Evolutionary conservation across 2,113 vertebrate genomes (phyloP), one percentile per base, ranked within the genome.

Genomic region (Carassius auratus): DNA sequence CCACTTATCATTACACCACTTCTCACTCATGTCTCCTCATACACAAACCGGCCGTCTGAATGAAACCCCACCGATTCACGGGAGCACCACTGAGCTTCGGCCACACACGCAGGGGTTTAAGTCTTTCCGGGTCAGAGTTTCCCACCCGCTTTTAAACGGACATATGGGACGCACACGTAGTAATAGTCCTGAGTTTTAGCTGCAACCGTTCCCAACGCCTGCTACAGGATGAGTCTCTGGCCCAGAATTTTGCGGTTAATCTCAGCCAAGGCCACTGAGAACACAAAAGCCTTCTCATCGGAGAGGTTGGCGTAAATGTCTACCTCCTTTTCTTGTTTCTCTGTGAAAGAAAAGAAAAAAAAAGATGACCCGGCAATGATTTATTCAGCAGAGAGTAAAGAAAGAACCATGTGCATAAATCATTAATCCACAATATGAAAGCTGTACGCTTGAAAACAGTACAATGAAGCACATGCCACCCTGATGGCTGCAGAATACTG

Each of bases 241-340:
- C 97, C 98, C 93, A 99, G 96, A 92, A 99, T 99, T 96, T 99
- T 99, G 89, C 98, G 96, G 95, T 99, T 99, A 94, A 99, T 99
- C 95, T 99, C 98, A 77, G 98, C 98, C 94, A 99, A 94, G 69
- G 98, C 98, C 91, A 99, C 98, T 21, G 98, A 99, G 93, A 99
- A 99, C 88, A 99, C 97, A 84, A 99, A 99, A 69, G 98, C 98
- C 92, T 98, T 99, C 93, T 99, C 98, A 82, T 99, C 98, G 50
- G 98, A 99, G 77, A 99, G 97, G 89, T 96, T 96, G 89, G 98
- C 98, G 84, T 99, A 99, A 91, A 99, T 96, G 89, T 99, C 97
- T 89, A 99, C 95, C 92, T 99, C 98, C 91, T 98, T 99, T 88
- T 99, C 98, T 90, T 98, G 97, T 95, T 98, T 99, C 86, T 99